phyloP scores from a whole-genome alignment of 2,888 invertebrate species.

The Cryptocephalus primarius region DNA sequence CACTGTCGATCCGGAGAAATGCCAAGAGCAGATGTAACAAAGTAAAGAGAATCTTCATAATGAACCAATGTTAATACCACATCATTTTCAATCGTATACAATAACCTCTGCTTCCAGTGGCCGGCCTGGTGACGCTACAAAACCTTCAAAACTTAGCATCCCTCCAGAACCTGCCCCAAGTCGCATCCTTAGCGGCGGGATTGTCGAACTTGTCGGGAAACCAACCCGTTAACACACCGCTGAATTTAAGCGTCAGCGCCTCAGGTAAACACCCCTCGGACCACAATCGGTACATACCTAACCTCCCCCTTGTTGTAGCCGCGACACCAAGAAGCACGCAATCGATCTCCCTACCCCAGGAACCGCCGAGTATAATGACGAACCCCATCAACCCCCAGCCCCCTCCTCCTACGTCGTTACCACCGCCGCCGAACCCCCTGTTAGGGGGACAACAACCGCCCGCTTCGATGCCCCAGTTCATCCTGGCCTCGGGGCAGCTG shows the following conservation, averaged over 20 bases:
- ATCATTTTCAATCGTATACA: too few relatives aligned
- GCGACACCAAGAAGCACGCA: slow-evolving; percentile 21
- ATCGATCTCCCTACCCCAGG: slow-evolving; percentile 18
- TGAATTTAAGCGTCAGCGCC: slow-evolving; percentile 62
- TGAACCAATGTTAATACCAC: too few relatives aligned
- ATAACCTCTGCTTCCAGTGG: slow-evolving; percentile 45
- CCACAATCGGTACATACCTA: neutral
- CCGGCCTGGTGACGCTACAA: slow-evolving; percentile 59
- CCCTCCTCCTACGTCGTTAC: slow-evolving; percentile 15
- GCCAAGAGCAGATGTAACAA: too few relatives aligned
- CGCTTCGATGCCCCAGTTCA: slow-evolving; percentile 80
- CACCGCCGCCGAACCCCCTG: slow-evolving; percentile 38
- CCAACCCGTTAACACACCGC: slow-evolving; percentile 56
- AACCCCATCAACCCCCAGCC: slow-evolving; percentile 17
- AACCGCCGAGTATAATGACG: slow-evolving; percentile 17
- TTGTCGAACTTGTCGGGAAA: slow-evolving; percentile 41
- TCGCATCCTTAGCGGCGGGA: slow-evolving; percentile 48
- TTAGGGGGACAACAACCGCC: slow-evolving; percentile 48
- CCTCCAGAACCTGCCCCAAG: slow-evolving; percentile 53
- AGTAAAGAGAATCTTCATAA: too few relatives aligned
- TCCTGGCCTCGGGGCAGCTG: slow-evolving; percentile 82
- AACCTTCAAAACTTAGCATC: slow-evolving; percentile 73
- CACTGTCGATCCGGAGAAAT: too few relatives aligned
- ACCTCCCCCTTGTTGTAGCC: slow-evolving; percentile 12
- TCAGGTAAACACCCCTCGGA: slow-evolving; percentile 32